Percentiles rank a stretch among this genome's conserved stretches.
These are phyloP conservation scores for Microtus oregoni DNA, from an alignment of 2,113 vertebrate species.

Conservation along the genomic window DNA sequence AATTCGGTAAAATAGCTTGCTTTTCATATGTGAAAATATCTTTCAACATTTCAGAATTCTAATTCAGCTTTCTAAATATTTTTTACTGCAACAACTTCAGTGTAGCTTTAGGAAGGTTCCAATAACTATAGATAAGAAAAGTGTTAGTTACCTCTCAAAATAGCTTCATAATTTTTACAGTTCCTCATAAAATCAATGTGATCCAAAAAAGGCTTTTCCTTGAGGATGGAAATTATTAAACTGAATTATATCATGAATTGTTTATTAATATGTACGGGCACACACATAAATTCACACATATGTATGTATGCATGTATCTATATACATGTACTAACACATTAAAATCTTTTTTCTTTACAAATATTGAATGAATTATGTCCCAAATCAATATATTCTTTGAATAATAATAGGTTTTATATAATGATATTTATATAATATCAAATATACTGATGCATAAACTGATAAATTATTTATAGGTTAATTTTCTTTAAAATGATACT, in stretches of 20 bases:
- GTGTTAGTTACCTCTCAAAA: not conserved
- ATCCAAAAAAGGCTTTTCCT: not conserved
- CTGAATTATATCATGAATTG: not conserved
- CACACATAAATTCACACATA: not conserved
- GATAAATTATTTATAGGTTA: not conserved
- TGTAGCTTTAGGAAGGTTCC: not conserved
- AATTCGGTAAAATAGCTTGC: conserved; percentile 5
- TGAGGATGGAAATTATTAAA: not conserved
- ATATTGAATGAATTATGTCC: not conserved
- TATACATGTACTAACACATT: not conserved
- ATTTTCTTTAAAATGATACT: not conserved
- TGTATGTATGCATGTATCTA: rapidly evolving
- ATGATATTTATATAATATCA: not conserved
- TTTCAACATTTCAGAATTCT: conserved; percentile 3
- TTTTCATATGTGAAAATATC: conserved; percentile 49
- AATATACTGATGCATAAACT: not conserved
- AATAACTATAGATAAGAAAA: conserved; percentile 40
- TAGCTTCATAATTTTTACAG: not conserved
- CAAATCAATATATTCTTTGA: not conserved
- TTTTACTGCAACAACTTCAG: conserved; percentile 18
- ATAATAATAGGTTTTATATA: not conserved
- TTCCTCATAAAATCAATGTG: not conserved
- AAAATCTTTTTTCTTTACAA: not conserved
- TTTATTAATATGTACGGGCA: not conserved
- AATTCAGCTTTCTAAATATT: conserved; percentile 27